These are phyloP conservation scores for Acrocera orbiculus DNA, from an alignment of 2,888 invertebrate species.

Conservation along the genomic window DNA sequence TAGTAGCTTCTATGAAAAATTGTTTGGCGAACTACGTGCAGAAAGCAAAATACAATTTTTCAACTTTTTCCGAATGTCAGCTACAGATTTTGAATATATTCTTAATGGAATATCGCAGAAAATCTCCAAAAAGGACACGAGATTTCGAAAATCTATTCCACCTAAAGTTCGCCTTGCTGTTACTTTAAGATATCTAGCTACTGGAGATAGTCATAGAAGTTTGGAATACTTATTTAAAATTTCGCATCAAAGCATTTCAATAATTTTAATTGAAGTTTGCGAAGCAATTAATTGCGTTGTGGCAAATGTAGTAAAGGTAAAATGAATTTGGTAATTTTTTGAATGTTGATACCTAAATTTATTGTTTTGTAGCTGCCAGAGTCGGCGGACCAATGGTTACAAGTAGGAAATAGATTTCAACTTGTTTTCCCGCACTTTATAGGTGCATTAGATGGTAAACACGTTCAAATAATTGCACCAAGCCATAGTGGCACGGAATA, in stretches of 20 bases:
- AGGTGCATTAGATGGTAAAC: not conserved
- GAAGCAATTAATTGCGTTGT: not conserved
- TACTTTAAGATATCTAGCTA: not conserved
- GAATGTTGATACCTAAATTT: too few species aligned
- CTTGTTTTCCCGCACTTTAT: not conserved
- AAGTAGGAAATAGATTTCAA: not conserved
- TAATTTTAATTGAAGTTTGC: not conserved
- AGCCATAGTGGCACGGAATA: slow-evolving; percentile 14
- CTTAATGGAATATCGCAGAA: not conserved
- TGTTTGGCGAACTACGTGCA: not conserved
- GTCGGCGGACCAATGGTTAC: too few species aligned
- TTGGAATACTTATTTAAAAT: not conserved
- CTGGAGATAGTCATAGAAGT: not conserved
- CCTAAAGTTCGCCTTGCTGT: not conserved
- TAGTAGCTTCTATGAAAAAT: too few species aligned
- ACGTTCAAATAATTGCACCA: not conserved
- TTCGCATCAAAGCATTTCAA: not conserved
- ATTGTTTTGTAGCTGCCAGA: too few species aligned
- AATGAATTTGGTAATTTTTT: too few species aligned
- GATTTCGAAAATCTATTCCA: not conserved
- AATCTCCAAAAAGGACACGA: not conserved
- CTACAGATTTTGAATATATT: not conserved
- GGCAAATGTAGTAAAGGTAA: too few species aligned
- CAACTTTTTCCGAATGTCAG: too few species aligned
- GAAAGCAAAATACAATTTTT: too few species aligned